Base-by-base conservation (phyloP, 2,888 invertebrate genomes). In the Temnothorax rugatulus region DNA sequence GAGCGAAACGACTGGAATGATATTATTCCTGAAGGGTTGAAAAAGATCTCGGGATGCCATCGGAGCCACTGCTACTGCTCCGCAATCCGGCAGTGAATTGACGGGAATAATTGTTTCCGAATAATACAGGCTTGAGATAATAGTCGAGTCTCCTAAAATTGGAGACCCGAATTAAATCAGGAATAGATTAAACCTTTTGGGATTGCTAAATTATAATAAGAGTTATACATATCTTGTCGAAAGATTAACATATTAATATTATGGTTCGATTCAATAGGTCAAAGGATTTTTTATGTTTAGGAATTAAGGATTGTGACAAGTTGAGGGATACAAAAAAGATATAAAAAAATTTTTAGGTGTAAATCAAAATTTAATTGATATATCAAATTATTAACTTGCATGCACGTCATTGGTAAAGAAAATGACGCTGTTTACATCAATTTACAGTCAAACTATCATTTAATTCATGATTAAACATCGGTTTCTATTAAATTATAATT, bases 51-150 rank as follows among this genome's bases (percentile, higher is more conserved):
- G 38, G 50, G 18, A n/a, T n/a, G 4, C 11, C 57, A 29, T 7
- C 5, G 7, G 18, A 54, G 44, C 29, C 29, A 4, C 29, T 29
- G 29, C 29, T 29, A 29, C 29, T 3, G 11, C 25, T 57, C 25
- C 18, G 15, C n/a, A 29, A 66, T 68, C 29, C 44, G 41, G 15
- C 44, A 44, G 54, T 7, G 11, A 68, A 66, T 77, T 66, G 66
- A 41, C 9, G n/a, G 15, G n/a, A 29, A 77, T 29, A 44, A 54
- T 71, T 47, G 41, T 47, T 47, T 25, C 13, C 8, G 57, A 4
- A 57, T 44, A 29, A 44, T 44, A 11, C 18, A 25, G 25, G 7
- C 41, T 47, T 54, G 21, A 44, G 4, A 57, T 29, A 44, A 44
- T n/a, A 25, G 11, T 7, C 18, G 13, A 5, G 4, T 61, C 34